Evolutionary conservation across 2,113 vertebrate genomes (phyloP).

Genomic region (Cavia aperea): DNA sequence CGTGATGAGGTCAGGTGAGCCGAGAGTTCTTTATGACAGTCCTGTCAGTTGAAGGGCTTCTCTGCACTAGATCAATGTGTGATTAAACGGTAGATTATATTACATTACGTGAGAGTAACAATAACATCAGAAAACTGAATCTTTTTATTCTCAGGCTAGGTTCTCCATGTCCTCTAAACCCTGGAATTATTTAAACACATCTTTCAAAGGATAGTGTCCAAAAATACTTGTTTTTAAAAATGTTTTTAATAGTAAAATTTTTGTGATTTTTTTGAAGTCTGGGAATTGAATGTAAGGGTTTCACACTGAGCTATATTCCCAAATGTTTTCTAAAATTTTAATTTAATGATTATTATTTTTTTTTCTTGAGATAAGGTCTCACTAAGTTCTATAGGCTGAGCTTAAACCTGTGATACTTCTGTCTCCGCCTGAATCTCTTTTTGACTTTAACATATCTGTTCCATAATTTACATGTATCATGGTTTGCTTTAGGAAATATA

Average conservation of each 20-base stretch:
- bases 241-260: constrained; percentile 27
- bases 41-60: constrained; percentile 43
- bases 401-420: background rate
- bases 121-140: constrained; percentile 46
- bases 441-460: constrained; percentile 49
- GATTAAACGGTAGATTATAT: constrained; percentile 45
- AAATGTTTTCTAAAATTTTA: background rate
- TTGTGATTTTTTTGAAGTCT: background rate
- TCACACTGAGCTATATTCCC: background rate
- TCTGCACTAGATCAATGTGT: constrained; percentile 35
- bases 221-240: constrained; percentile 45
- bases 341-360: background rate
- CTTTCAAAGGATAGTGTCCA: background rate
- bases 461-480: constrained; percentile 49
- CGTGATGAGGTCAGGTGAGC: constrained; percentile 43
- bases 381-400: background rate
- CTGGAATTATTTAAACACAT: constrained; percentile 57
- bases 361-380: background rate
- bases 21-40: constrained; percentile 51
- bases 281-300: background rate
- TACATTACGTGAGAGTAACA: constrained; percentile 50
- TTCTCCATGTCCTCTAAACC: constrained; percentile 50
- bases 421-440: background rate
- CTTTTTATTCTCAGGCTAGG: constrained; percentile 45
- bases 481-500: constrained; percentile 40